phyloP scores from a whole-genome alignment of 2,888 invertebrate genomes.

The Drosophila mimica region DNA sequence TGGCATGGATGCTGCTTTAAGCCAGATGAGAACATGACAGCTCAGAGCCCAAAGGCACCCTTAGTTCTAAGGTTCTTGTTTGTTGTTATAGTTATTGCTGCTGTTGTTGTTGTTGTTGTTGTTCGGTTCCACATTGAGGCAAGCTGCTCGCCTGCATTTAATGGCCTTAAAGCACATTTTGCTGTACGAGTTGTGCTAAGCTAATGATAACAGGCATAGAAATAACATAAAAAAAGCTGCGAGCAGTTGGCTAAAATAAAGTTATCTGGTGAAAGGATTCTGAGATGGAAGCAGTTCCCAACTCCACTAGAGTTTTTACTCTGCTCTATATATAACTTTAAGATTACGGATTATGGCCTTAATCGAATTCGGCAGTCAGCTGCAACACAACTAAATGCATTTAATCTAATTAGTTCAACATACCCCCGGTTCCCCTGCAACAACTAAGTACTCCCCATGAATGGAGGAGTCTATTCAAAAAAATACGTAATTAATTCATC shows the following conservation, averaged over 20 bases:
- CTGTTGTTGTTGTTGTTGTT: conserved; percentile 9
- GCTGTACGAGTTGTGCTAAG: conserved; percentile 1
- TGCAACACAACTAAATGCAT: conserved; percentile 35
- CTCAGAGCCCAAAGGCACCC: conserved; percentile 31
- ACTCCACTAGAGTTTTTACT: conserved; percentile 7
- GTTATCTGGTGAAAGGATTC: conserved; percentile 6
- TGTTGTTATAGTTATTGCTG: conserved; percentile 21
- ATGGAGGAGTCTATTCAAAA: conserved; percentile 37
- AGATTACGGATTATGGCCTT: conserved; percentile 47
- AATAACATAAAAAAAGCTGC: conserved; percentile 15
- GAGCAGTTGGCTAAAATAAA: conserved; percentile 5
- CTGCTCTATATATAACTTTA: conserved; percentile 34
- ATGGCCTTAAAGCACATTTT: conserved; percentile 32
- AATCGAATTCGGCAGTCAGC: conserved; percentile 53
- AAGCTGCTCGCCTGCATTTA: conserved; percentile 33
- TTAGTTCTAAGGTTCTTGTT: conserved; percentile 34
- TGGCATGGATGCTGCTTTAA: conserved; percentile 31
- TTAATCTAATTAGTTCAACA: conserved; percentile 69
- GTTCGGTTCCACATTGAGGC: conserved; percentile 14
- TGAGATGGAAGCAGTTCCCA: conserved; percentile 7
- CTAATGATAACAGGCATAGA: conserved; percentile 33
- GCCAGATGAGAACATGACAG: conserved; percentile 51
- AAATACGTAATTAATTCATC: conserved; percentile 78
- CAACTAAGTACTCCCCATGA: conserved; percentile 12
- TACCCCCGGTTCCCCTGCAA: conserved; percentile 9